Evolutionary conservation across 1,140 invertebrate genomes (phyloP), one percentile per base, ranked within the genome.

Genomic region (Diploscapter pachys): DNA sequence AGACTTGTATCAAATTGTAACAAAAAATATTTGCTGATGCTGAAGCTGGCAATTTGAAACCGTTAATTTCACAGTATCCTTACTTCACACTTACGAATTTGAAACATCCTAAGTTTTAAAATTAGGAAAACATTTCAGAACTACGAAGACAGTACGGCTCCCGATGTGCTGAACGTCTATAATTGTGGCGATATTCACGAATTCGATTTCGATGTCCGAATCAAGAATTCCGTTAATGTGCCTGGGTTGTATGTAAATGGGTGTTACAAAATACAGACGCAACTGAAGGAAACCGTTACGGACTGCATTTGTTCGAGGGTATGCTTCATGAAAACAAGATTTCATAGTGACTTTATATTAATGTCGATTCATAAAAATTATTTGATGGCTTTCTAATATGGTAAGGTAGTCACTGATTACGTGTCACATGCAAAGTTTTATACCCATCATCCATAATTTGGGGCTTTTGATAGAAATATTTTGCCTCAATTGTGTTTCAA

Each of bases 141-240:
- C 5, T 68, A 68, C 48, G 8, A 52, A 52, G 66, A 68, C 5
- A 55, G 66, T 13, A 51, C 66, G 6, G 66, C 66, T 8, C 66
- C 73, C 48, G 66, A 74, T 56, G 57, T 74, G 6, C 31, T 74
- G 49, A 74, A 56, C 62, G 73, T 74, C n/a, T 74, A 57, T 9
- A 74, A 74, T 57, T 74, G 73, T 13, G 73, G 63, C 49, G 73
- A 74, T 69, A 11, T 67, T 56, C 0, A 57, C 48, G 73, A 74
- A 63, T 74, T 74, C 53, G 73, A 74, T 50, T 74, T 74, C 51
- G 73, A 68, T 50, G 73, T 74, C 5, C 50, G 73, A 53, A 51
- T 74, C 4, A 74, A 74, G 63, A 74, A 65, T 49, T 66, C 73
- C 4, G 70, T 64, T 31, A 67, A 67, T 4, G 55, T 74, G 5